A percentile compares a stretch with the other conserved stretches of the same genome.
Evolutionary conservation across 2,797 vertebrate genomes (phyloP).

Genomic region (Sarcoramphus papa): DNA sequence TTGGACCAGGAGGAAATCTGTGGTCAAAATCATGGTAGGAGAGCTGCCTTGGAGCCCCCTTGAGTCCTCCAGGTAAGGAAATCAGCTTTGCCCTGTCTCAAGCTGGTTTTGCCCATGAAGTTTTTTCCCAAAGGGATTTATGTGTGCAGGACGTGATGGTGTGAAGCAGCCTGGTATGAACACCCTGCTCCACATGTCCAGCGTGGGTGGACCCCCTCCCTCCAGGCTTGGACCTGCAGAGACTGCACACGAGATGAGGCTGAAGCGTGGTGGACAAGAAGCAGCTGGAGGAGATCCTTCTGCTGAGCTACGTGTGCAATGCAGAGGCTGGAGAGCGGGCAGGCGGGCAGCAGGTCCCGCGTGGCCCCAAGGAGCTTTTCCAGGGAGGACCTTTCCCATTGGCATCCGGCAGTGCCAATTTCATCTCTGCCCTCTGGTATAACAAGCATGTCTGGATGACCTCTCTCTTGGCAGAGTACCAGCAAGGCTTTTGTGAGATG

Average conservation of each 20-base stretch:
- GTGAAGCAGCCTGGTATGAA: not conserved
- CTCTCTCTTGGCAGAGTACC: slow-evolving; percentile 26
- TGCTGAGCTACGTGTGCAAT: slow-evolving; percentile 49
- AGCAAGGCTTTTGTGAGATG: slow-evolving; percentile 62
- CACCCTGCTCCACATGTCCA: not conserved
- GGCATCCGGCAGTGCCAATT: not conserved
- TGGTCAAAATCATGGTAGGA: not conserved
- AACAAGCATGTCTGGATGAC: not conserved
- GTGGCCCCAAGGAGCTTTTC: not conserved
- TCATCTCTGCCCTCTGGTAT: not conserved
- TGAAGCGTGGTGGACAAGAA: slow-evolving; percentile 23
- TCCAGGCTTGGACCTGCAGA: slow-evolving; percentile 42
- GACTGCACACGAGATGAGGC: slow-evolving; percentile 31
- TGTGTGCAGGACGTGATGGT: not conserved
- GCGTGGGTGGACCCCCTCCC: not conserved
- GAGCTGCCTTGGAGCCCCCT: not conserved
- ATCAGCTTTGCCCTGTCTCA: not conserved
- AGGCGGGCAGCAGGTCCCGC: not conserved
- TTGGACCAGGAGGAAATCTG: not conserved
- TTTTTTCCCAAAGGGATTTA: not conserved
- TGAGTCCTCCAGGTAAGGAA: not conserved
- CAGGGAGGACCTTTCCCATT: not conserved
- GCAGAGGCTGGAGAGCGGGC: not conserved
- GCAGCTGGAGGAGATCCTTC: slow-evolving; percentile 52
- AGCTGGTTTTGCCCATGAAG: not conserved